These are phyloP conservation scores for Philereme vetulata DNA, from an alignment of 2,888 invertebrate species.

Conservation along the genomic window DNA sequence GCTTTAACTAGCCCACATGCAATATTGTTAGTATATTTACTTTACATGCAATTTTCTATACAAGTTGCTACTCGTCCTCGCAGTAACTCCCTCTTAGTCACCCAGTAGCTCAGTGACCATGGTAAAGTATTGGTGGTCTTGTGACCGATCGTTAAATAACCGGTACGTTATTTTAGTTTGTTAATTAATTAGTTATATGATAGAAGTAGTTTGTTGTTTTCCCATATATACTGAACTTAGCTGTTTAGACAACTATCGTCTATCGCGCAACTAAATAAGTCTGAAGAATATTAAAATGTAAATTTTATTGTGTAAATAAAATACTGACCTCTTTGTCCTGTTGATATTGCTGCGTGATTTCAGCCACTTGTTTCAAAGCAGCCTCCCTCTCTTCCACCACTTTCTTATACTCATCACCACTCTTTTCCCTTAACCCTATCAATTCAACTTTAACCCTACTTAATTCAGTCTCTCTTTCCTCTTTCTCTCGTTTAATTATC, in stretches of 20 bases:
- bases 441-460: slow-evolving; percentile 68
- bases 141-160: too few relatives aligned
- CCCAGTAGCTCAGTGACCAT: too few relatives aligned
- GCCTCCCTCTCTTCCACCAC: slow-evolving; percentile 67
- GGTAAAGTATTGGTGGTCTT: too few relatives aligned
- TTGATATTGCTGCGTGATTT: slow-evolving; percentile 60
- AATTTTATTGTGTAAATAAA: neutral
- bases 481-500: slow-evolving; percentile 61
- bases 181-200: too few relatives aligned
- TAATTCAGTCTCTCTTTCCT: slow-evolving; percentile 63
- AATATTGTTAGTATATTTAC: neutral
- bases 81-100: too few relatives aligned
- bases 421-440: slow-evolving; percentile 61
- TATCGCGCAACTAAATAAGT: too few relatives aligned
- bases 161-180: too few relatives aligned
- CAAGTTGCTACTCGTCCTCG: too few relatives aligned
- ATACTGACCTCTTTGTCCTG: slow-evolving; percentile 75
- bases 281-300: neutral
- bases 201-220: too few relatives aligned
- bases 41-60: too few relatives aligned
- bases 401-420: slow-evolving; percentile 70
- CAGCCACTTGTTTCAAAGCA: slow-evolving; percentile 62
- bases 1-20: slow-evolving; percentile 1
- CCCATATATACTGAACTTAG: too few relatives aligned
- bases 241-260: too few relatives aligned